Percentiles rank a stretch among this genome's conserved stretches.
Conservation (phyloP, 1,140 invertebrate species). For the Agrypnia vestita region DNA sequence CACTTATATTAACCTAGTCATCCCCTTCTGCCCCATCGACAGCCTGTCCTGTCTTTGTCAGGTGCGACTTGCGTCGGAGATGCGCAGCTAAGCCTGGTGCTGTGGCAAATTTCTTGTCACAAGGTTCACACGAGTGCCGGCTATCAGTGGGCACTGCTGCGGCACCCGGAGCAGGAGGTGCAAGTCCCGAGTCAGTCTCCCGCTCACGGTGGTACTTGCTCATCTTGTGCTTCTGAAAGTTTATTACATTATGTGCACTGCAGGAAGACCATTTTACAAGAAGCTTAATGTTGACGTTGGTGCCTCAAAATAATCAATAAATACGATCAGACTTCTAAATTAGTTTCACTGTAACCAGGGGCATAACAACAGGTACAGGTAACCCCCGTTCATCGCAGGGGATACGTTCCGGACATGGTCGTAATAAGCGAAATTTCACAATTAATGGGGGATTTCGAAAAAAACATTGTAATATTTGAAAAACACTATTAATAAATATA, state of each 20-base stretch:
- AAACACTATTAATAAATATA: no score
- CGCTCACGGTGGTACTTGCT: slow-evolving; percentile 57
- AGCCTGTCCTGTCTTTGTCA: slow-evolving; percentile 46
- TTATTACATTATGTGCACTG: neutral
- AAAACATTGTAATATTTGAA: no score
- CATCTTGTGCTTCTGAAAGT: slow-evolving; percentile 56
- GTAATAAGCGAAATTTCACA: no score
- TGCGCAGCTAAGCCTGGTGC: slow-evolving; percentile 66
- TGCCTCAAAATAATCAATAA: neutral
- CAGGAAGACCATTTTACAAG: neutral
- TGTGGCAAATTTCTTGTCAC: slow-evolving; percentile 69
- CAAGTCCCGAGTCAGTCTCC: slow-evolving; percentile 31
- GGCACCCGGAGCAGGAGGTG: neutral
- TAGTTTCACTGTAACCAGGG: neutral
- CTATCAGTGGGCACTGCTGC: slow-evolving; percentile 27
- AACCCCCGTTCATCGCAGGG: no score
- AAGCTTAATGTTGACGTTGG: neutral
- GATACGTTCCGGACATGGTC: no score
- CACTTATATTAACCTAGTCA: neutral
- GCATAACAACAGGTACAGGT: no score
- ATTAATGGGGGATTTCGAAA: no score
- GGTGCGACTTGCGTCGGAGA: slow-evolving; percentile 58
- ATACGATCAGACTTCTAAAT: neutral
- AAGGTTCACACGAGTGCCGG: slow-evolving; percentile 59
- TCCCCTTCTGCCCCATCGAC: neutral